Percentiles rank a stretch among this genome's conserved stretches.
phyloP scores from a whole-genome alignment of 2,113 vertebrate genomes.

The Anolis sagrei region DNA sequence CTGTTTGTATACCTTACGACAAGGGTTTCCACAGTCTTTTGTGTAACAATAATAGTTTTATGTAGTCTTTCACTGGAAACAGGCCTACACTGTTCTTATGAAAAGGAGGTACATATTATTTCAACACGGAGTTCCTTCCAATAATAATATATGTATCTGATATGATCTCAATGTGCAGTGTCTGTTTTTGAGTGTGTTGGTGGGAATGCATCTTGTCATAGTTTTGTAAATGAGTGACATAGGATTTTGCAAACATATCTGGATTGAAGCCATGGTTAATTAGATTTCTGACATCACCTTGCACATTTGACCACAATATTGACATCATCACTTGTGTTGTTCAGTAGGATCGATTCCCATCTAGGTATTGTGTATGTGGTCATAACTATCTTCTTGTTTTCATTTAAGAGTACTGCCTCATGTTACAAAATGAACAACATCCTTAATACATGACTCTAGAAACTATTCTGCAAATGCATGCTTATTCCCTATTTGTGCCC shows the following conservation, averaged over 20 bases:
- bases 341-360: not conserved
- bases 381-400: not conserved
- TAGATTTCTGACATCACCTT: not conserved
- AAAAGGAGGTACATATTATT: not conserved
- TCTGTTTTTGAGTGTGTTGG: not conserved
- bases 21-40: no score
- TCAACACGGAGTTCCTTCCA: not conserved
- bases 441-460: constrained; percentile 80
- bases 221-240: not conserved
- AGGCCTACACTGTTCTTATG: no score
- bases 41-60: not conserved
- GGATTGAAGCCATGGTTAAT: not conserved
- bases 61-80: not conserved
- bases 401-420: constrained; percentile 1
- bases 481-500: constrained; percentile 88
- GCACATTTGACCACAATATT: not conserved
- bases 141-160: not conserved
- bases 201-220: not conserved
- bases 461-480: constrained; percentile 90
- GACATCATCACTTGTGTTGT: not conserved
- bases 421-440: constrained; percentile 13
- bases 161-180: not conserved
- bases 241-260: not conserved
- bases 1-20: no score
- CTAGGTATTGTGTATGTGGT: not conserved